Conservation (phyloP, 2,797 vertebrate species). For the Crossoptilon crossoptilon region DNA sequence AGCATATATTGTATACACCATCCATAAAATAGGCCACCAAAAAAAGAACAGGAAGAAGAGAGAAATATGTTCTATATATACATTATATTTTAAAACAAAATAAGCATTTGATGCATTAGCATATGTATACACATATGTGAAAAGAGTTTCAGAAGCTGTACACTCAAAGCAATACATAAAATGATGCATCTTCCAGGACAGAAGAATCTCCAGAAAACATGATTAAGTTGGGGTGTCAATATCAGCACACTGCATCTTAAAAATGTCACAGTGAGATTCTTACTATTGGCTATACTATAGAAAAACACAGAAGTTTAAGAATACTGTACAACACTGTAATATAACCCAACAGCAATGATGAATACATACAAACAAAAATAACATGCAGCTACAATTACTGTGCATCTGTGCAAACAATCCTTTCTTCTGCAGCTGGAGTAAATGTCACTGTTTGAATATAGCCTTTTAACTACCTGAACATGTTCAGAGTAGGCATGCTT, state of each 20-base stretch:
- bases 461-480: background rate
- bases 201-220: background rate
- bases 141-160: background rate
- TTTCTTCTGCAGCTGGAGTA: background rate
- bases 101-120: background rate
- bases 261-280: background rate
- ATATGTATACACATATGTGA: accelerated
- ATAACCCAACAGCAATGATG: background rate
- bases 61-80: background rate
- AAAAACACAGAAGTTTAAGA: background rate
- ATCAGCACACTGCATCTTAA: background rate
- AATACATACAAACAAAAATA: background rate
- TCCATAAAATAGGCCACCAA: background rate
- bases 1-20: background rate
- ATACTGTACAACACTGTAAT: background rate
- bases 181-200: background rate
- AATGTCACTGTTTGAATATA: background rate
- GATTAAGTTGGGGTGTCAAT: background rate
- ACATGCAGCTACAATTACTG: background rate
- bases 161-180: background rate
- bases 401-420: background rate
- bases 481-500: accelerated
- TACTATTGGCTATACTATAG: background rate
- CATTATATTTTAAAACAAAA: background rate
- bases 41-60: background rate